Base-by-base conservation (phyloP, 2,888 invertebrate species). In the Gymnocheta viridis region DNA sequence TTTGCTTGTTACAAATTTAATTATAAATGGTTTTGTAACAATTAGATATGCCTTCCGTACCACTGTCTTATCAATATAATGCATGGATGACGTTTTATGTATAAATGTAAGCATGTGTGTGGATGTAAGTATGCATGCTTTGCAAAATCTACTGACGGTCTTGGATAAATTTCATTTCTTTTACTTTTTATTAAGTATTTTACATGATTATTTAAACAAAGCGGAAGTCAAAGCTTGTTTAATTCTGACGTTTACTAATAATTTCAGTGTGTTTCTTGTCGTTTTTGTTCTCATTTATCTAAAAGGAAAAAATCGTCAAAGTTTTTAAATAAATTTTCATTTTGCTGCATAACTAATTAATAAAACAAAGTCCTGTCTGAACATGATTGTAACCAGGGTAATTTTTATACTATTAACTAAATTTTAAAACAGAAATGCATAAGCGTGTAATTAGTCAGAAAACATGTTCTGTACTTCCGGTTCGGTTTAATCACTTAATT, bases 321-420 rank as follows among this genome's bases (percentile, higher is more conserved):
- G 60, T 78, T 78, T 62, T 47, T 78, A 19, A 69, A 70, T 70
- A 60, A 70, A 60, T 62, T 78, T 78, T 24, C n/a, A n/a, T 29
- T 29, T 51, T 78, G 4, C 69, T 69, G 60, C 78, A 69, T 69
- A 38, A 7, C 3, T 51, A 54, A 69, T 54, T 54, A 70, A 54
- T 38, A 29, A n/a, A 64, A 51, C 10, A 17, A 58, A 77, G 17
- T 58, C 47, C 58, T 77, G 35, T 27, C 14, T 54, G 12, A 49
- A 62, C 44, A 70, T 19, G 32, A 22, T 44, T 35, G 51, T 62
- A 29, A 54, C 44, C 54, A 35, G 41, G 49, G 69, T 29, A 24
- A 74, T 69, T 67, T 67, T 14, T 17, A 29, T 19, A 32, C 19
- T 9, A 62, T 10, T 19, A 38, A 49, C 24, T 67, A 10, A 10